A percentile compares a stretch with the other conserved stretches of the same genome.
Conservation (phyloP, 2,113 vertebrate genomes). For the Sus scrofa region DNA sequence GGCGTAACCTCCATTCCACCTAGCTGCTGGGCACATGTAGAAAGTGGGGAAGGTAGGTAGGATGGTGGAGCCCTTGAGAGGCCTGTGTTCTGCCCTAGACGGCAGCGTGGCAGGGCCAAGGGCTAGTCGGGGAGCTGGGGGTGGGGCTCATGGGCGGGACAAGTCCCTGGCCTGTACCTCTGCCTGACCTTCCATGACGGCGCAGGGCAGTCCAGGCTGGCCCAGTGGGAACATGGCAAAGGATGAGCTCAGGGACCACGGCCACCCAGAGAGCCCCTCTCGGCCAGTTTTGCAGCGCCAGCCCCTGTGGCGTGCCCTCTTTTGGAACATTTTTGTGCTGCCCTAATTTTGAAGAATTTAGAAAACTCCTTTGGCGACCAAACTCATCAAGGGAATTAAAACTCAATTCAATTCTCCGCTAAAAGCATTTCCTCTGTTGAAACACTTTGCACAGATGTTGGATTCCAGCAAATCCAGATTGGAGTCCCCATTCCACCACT, state of each 20-base stretch:
- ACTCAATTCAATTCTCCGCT: background rate
- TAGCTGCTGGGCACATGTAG: no score
- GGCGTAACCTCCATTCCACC: background rate
- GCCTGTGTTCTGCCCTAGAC: background rate
- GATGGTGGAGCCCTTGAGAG: background rate
- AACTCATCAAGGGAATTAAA: constrained; percentile 38
- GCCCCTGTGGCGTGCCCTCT: background rate
- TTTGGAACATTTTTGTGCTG: background rate
- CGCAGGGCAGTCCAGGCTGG: background rate
- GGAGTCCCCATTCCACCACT: background rate
- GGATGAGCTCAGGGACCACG: background rate
- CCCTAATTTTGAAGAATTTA: constrained; percentile 50
- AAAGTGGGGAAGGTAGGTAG: rapidly evolving
- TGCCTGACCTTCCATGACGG: background rate
- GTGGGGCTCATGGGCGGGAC: background rate
- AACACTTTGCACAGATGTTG: background rate
- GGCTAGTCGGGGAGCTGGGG: background rate
- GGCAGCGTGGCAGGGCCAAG: background rate
- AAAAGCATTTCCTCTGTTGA: constrained; percentile 13
- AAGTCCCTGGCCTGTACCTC: background rate
- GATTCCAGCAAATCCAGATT: background rate
- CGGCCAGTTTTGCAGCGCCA: background rate
- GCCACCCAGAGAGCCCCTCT: background rate
- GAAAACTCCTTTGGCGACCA: constrained; percentile 19
- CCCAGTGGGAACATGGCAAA: background rate